Evolutionary conservation across 2,888 invertebrate species (phyloP).

Genomic region (Chesias legatella): DNA sequence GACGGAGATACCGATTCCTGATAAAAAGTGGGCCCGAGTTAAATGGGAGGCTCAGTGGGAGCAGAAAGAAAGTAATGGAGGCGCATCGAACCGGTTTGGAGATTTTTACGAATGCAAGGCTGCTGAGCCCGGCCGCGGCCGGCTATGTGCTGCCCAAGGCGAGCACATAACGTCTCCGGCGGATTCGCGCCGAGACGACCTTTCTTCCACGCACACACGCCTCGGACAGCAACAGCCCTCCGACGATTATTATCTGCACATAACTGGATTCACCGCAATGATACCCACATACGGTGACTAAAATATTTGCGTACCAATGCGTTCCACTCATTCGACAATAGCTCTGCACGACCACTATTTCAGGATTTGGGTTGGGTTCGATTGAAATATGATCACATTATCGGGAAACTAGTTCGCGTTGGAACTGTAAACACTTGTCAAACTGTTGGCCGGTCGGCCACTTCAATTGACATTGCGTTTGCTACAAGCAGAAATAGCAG

Average conservation of each 20-base stretch:
- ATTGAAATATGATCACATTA: conserved; percentile 45
- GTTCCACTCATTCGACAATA: conserved; percentile 52
- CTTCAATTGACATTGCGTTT: conserved; percentile 28
- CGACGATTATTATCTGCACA: conserved; percentile 64
- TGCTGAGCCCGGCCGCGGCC: conserved; percentile 55
- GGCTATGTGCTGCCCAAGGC: conserved; percentile 67
- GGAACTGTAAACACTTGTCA: conserved; percentile 46
- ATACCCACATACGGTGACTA: conserved; percentile 56
- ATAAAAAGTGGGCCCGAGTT: conserved; percentile 80
- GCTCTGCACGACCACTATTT: conserved; percentile 55
- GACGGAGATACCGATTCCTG: conserved; percentile 79
- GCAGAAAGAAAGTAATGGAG: conserved; percentile 80
- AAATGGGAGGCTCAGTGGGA: conserved; percentile 78
- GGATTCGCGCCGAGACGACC: conserved; percentile 75
- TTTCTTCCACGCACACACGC: conserved; percentile 57
- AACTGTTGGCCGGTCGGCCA: conserved; percentile 4
- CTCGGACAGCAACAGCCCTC: conserved; percentile 13
- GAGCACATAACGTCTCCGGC: conserved; percentile 69
- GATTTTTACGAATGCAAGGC: conserved; percentile 81
- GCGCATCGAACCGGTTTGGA: conserved; percentile 79
- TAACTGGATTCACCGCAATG: conserved; percentile 65
- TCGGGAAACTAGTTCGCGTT: conserved; percentile 37
- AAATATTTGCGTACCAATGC: conserved; percentile 60
- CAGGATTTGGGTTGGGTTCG: conserved; percentile 51
- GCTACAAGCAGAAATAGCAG: conserved; percentile 46